A percentile compares a stretch with the other conserved stretches of the same genome.
Evolutionary conservation across 2,797 vertebrate species (phyloP).

Genomic region (Odontamblyopus rebecca): DNA sequence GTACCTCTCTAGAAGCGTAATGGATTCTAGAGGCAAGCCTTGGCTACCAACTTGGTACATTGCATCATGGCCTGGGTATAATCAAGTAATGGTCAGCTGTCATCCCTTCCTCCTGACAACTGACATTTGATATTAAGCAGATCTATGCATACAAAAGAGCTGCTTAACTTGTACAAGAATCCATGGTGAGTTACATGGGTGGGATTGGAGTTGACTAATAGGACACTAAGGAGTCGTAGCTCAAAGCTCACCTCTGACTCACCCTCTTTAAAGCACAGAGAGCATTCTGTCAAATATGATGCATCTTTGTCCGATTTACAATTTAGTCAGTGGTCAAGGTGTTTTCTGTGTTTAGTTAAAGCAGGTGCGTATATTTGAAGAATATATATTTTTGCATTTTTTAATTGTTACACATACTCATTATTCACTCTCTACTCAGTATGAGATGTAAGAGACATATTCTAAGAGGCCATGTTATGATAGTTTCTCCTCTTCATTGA

Average conservation of each 20-base stretch:
- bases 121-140: slow-evolving; percentile 56
- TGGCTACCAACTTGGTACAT: slow-evolving; percentile 53
- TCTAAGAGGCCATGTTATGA: too few relatives aligned
- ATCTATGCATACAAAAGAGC: slow-evolving; percentile 23
- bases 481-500: too few relatives aligned
- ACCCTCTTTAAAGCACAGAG: slow-evolving; percentile 8
- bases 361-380: neutral
- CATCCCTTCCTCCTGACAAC: slow-evolving; percentile 23
- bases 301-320: slow-evolving; percentile 13
- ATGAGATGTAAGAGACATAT: too few relatives aligned
- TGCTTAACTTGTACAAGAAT: slow-evolving; percentile 19
- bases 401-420: neutral
- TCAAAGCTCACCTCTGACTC: slow-evolving; percentile 35
- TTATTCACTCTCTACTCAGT: neutral
- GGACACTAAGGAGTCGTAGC: slow-evolving; percentile 19
- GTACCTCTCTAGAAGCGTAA: slow-evolving; percentile 42
- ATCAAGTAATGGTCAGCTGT: slow-evolving; percentile 41
- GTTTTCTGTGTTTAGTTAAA: slow-evolving; percentile 3
- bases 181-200: slow-evolving; percentile 17
- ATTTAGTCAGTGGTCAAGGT: slow-evolving; percentile 9
- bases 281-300: slow-evolving; percentile 4
- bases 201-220: slow-evolving; percentile 33
- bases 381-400: too few relatives aligned
- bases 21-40: slow-evolving; percentile 60
- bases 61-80: slow-evolving; percentile 48